Conservation (phyloP, 1,140 invertebrate genomes). For the Paramacrobiotus metropolitanus region DNA sequence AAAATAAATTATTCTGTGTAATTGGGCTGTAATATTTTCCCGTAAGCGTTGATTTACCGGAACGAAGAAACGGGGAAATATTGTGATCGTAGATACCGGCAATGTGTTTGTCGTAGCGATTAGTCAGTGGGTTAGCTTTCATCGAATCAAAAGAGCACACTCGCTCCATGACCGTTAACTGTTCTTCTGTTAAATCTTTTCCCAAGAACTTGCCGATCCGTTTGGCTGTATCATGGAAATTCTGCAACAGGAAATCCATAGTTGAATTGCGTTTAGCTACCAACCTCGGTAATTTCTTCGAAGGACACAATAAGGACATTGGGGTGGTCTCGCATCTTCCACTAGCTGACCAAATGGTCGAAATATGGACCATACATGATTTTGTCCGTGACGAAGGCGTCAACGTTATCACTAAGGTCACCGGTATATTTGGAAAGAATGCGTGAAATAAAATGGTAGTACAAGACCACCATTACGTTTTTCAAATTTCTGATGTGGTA, state of each 20-base stretch:
- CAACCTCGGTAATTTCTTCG: conserved; percentile 45
- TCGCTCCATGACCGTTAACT: conserved; percentile 15
- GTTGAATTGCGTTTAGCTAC: too few relatives aligned
- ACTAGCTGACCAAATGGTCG: conserved; percentile 47
- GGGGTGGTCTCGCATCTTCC: conserved; percentile 33
- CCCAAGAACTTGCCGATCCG: conserved; percentile 17
- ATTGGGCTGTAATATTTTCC: too few relatives aligned
- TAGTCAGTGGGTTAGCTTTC: conserved; percentile 19
- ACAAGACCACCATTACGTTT: background rate
- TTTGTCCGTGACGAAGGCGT: background rate
- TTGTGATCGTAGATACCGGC: background rate
- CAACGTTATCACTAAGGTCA: background rate
- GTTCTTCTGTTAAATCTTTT: conserved; percentile 14
- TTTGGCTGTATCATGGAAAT: conserved; percentile 15
- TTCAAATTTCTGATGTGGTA: background rate
- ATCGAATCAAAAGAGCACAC: conserved; percentile 19
- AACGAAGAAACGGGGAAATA: background rate
- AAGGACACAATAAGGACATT: conserved; percentile 54
- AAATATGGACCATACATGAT: conserved; percentile 40
- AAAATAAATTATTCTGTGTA: background rate
- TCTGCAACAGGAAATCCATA: too few relatives aligned
- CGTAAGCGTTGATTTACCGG: too few relatives aligned
- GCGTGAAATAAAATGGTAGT: conserved; percentile 3
- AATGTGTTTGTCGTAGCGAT: conserved; percentile 10
- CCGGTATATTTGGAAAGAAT: background rate